These are phyloP conservation scores for Caretta caretta DNA, from an alignment of 2,113 vertebrate genomes.

Conservation along the genomic window DNA sequence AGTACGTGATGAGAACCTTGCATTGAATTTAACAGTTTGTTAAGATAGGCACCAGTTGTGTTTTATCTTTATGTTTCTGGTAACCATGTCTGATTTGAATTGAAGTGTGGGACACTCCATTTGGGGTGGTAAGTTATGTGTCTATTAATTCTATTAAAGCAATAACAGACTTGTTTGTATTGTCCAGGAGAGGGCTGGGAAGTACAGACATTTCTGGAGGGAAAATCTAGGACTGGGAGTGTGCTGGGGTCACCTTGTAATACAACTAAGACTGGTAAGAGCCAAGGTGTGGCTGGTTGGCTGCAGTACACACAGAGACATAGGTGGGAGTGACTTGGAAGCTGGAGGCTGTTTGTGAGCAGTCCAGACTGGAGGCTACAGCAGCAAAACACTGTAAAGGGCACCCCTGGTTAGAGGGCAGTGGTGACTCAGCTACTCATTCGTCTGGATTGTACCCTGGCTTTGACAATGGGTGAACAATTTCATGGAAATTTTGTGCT, in stretches of 20 bases:
- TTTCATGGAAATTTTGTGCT: not conserved
- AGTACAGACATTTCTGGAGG: not conserved
- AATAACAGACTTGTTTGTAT: too few species aligned
- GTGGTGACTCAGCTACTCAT: too few species aligned
- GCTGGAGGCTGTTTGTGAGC: not conserved
- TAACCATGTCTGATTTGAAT: too few species aligned
- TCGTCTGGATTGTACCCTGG: not conserved
- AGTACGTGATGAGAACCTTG: too few species aligned
- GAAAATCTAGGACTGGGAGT: not conserved
- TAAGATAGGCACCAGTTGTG: too few species aligned
- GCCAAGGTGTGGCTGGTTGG: not conserved
- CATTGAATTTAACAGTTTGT: too few species aligned
- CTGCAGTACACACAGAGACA: not conserved
- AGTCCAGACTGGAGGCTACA: not conserved
- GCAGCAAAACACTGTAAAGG: not conserved
- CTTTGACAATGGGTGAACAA: not conserved
- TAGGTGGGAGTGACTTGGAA: not conserved
- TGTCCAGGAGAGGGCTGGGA: too few species aligned
- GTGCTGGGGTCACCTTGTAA: not conserved
- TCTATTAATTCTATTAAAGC: too few species aligned
- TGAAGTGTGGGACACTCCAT: too few species aligned
- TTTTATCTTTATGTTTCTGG: too few species aligned
- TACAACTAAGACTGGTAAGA: not conserved
- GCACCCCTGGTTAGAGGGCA: too few species aligned
- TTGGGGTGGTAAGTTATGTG: too few species aligned